Base-by-base conservation (phyloP, 2,888 invertebrate species). In the Loripinus fragilis region DNA sequence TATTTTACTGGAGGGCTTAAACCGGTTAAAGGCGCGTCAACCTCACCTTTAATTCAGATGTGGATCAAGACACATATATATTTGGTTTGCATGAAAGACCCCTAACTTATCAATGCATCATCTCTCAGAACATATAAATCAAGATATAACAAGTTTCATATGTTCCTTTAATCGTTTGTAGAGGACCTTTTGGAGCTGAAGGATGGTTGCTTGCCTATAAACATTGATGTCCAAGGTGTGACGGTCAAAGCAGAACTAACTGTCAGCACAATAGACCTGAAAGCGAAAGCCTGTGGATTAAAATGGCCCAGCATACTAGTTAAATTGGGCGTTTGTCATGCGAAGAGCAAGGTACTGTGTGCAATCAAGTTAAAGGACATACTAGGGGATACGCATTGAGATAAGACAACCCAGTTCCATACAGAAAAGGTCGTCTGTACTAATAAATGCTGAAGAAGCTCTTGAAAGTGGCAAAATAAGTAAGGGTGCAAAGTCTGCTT, bases 231-330 rank as follows among this genome's bases (percentile, higher is more conserved):
- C 25, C 28, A 38, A 35, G 17, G 41, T 60, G 64, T 69, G 8
- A 52, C 5, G 30, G 67, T 65, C 7, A 82, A 75, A 69, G 75
- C 72, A 15, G 73, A 74, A 68, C 35, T 80, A 5, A 17, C 71
- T 55, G 48, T 76, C 50, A 60, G 76, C 50, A 83, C 80, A 12
- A 78, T 83, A 74, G 85, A 83, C 33, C 69, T 85, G 42, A 82
- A 76, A 55, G 85, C 83, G 15, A 72, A 80, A 64, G 74, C 81
- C 17, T 25, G 70, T 69, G 74, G 12, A 20, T 77, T 1, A 50
- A 78, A 15, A 83, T 81, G 81, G 80, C 81, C 1, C 80, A 80
- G n/a, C 80, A 80, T 45, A 85, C 78, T 77, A 82, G 78, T 1
- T 52, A 76, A 52, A 35, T 50, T 79, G 78, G 76, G 0, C 82